Percentiles rank a stretch among this genome's conserved stretches.
phyloP scores from a whole-genome alignment of 2,888 invertebrate species.

The Patella ulyssiponensis region DNA sequence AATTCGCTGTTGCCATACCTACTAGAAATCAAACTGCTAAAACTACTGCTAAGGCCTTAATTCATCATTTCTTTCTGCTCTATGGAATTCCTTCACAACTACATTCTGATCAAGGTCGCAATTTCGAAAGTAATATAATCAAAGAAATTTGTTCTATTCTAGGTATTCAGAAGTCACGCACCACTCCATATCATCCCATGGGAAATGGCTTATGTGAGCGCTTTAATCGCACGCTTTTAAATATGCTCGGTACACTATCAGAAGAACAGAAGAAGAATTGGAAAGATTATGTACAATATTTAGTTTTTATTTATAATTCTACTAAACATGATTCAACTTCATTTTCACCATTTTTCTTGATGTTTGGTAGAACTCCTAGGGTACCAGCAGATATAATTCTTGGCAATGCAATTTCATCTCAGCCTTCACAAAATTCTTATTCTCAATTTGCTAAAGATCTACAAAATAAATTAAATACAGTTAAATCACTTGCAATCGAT shows the following conservation, averaged over 20 bases:
- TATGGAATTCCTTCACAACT: slow-evolving; percentile 36
- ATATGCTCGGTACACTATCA: slow-evolving; percentile 32
- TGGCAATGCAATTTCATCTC: background rate
- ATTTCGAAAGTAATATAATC: slow-evolving; percentile 33
- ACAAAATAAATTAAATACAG: background rate
- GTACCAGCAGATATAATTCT: slow-evolving; percentile 34
- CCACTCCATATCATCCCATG: slow-evolving; percentile 33
- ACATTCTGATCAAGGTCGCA: slow-evolving; percentile 33
- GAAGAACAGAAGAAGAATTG: slow-evolving; percentile 28
- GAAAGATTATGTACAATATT: slow-evolving; percentile 17
- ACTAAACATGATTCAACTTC: slow-evolving; percentile 32
- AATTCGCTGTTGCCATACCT: slow-evolving; percentile 28
- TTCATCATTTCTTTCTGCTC: slow-evolving; percentile 29
- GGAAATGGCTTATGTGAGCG: slow-evolving; percentile 29
- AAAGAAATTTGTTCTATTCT: slow-evolving; percentile 30
- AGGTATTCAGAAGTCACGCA: slow-evolving; percentile 27
- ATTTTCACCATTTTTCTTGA: slow-evolving; percentile 29
- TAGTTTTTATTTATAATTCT: slow-evolving; percentile 34
- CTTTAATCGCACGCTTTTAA: slow-evolving; percentile 32
- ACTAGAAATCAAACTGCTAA: slow-evolving; percentile 35
- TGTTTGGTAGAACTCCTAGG: slow-evolving; percentile 34
- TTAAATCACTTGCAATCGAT: slow-evolving; percentile 10
- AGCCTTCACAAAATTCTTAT: background rate
- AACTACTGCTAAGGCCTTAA: slow-evolving; percentile 36
- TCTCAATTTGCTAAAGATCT: slow-evolving; percentile 8